phyloP scores from a whole-genome alignment of 2,113 vertebrate genomes.

The Chlamydotis undulata region DNA sequence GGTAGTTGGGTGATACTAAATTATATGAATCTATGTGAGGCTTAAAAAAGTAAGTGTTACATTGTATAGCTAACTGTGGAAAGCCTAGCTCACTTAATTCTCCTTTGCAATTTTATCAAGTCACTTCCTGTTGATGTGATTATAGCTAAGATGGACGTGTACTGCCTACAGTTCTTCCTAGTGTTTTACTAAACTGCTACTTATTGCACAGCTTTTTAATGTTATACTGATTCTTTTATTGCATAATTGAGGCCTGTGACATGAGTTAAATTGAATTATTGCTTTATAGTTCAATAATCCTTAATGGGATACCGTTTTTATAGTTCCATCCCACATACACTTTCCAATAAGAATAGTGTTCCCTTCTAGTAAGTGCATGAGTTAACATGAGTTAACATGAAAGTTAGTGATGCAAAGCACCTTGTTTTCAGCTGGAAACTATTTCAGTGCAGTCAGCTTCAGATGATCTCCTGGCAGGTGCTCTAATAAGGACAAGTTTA shows the following conservation, averaged over 20 bases:
- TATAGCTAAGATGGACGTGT: background rate
- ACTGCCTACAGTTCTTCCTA: background rate
- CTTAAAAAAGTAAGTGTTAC: background rate
- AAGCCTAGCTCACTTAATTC: background rate
- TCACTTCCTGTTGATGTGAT: background rate
- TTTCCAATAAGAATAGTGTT: background rate
- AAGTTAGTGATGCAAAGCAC: background rate
- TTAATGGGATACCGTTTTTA: background rate
- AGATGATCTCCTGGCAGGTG: background rate
- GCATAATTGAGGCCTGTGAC: background rate
- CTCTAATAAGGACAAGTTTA: background rate
- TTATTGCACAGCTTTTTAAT: background rate
- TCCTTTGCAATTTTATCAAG: background rate
- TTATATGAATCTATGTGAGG: background rate
- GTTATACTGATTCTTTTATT: background rate
- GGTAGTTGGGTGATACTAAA: background rate
- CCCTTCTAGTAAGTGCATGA: background rate
- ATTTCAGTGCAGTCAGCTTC: background rate
- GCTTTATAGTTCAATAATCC: background rate
- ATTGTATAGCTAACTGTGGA: background rate
- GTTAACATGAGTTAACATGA: background rate
- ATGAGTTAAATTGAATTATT: background rate
- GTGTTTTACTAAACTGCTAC: background rate
- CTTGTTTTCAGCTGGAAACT: background rate
- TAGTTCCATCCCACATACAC: background rate